Evolutionary conservation across 2,888 invertebrate genomes (phyloP), one percentile per base, ranked within the genome.

Genomic region (Calliopum simillimum): DNA sequence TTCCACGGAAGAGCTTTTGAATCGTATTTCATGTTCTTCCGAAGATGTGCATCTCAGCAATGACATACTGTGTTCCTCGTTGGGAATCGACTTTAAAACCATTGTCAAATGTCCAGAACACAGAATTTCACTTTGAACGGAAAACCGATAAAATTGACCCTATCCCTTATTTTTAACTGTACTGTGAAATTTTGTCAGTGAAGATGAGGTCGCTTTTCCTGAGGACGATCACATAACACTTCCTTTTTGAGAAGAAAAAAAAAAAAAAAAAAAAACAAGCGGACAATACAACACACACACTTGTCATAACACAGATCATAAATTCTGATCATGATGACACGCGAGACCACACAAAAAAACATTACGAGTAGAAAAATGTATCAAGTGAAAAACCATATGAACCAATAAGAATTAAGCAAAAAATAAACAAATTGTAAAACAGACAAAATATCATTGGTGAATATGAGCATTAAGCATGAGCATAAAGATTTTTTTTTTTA

Each of bases 361-460:
- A 43, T 4, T 19, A 56, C 11, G 8, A 46, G 23, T 19, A n/a
- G 8, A 43, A n/a, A 16, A 51, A 11, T 4, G 43, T 44, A 13
- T 49, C 61, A 71, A 71, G 68, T 68, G 53, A 33, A 68, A 68
- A 64, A 63, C 58, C 68, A 68, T 59, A 68, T 64, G 59, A 64
- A 44, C 71, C 71, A 71, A 71, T 71, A 68, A 44, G 65, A 70
- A 73, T 67, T 69, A 71, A 61, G 46, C 65, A 23, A 67, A 12
- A 64, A 70, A 51, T 51, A 70, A 73, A 71, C 69, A 71, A 41
- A 73, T 49, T 51, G 64, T 8, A 63, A 69, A 74, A 71, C 71
- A 49, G 68, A 68, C n/a, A 44, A 47, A 63, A 49, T 59, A 14
- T 67, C 49, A 61, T 70, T 59, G 64, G 64, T 53, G 19, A 33